Conservation (phyloP, 2,888 invertebrate genomes). For the Rugalucina vietnamica region DNA sequence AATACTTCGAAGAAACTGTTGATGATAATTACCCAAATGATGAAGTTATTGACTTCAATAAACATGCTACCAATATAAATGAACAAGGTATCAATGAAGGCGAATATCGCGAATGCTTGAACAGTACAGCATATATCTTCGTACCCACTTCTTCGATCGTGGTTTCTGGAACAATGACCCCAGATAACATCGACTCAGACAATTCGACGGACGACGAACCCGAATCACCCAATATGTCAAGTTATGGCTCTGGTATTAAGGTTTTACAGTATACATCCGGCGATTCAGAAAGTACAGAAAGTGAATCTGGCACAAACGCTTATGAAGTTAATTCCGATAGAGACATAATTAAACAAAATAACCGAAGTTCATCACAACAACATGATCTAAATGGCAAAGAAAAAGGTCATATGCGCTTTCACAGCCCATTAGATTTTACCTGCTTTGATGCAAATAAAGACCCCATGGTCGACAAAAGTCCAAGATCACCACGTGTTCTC, state of each 20-base stretch:
- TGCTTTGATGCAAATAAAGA: conserved; percentile 32
- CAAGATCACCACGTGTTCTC: conserved; percentile 51
- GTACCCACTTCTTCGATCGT: conserved; percentile 48
- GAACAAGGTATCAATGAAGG: not conserved
- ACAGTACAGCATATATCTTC: conserved; percentile 20
- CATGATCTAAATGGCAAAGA: not conserved
- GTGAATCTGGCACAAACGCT: not conserved
- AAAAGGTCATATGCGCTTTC: conserved; percentile 15
- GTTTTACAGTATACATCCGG: conserved; percentile 55
- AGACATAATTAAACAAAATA: no score
- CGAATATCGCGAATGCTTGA: not conserved
- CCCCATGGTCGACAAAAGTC: not conserved
- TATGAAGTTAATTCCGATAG: no score
- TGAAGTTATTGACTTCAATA: not conserved
- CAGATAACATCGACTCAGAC: conserved; percentile 27
- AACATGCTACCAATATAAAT: not conserved
- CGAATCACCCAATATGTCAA: conserved; percentile 29
- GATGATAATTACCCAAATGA: not conserved
- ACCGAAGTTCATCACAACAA: no score
- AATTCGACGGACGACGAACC: conserved; percentile 8
- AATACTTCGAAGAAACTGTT: not conserved
- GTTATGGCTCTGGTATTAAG: conserved; percentile 41
- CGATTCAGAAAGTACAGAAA: conserved; percentile 34
- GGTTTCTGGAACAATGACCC: conserved; percentile 52
- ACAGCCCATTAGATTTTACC: conserved; percentile 37